These are phyloP conservation scores for Octomys mimax DNA, from an alignment of 2,797 vertebrate species.

Conservation along the genomic window DNA sequence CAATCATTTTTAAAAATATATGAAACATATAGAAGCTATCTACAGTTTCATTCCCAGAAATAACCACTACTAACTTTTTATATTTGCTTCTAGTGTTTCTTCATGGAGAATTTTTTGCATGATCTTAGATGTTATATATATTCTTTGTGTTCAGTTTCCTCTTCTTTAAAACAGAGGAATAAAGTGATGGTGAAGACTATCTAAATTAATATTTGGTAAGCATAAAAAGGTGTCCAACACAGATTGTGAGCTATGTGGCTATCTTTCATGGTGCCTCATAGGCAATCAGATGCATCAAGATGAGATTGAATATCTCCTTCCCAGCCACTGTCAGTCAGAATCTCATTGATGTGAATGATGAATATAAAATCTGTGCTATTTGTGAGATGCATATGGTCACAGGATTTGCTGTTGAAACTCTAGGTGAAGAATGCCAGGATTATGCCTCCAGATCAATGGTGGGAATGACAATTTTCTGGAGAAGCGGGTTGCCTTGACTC, in stretches of 20 bases:
- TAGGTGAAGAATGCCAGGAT: neutral
- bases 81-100: neutral
- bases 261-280: neutral
- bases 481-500: neutral
- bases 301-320: neutral
- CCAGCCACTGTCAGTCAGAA: neutral
- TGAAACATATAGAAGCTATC: neutral
- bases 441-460: no score
- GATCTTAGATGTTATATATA: neutral
- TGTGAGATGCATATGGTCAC: neutral
- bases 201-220: conserved; percentile 47
- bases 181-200: neutral
- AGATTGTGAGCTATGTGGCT: neutral
- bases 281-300: neutral
- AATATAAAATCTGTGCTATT: neutral
- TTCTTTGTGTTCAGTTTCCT: neutral
- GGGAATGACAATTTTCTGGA: neutral
- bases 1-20: neutral
- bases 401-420: neutral
- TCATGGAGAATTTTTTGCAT: neutral
- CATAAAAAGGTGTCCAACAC: neutral
- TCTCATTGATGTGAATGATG: neutral
- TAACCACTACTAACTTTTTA: neutral
- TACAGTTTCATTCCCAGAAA: conserved; percentile 2
- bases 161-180: conserved; percentile 24